phyloP scores from a whole-genome alignment of 1,140 invertebrate species.

The Platorchestia sp. region DNA sequence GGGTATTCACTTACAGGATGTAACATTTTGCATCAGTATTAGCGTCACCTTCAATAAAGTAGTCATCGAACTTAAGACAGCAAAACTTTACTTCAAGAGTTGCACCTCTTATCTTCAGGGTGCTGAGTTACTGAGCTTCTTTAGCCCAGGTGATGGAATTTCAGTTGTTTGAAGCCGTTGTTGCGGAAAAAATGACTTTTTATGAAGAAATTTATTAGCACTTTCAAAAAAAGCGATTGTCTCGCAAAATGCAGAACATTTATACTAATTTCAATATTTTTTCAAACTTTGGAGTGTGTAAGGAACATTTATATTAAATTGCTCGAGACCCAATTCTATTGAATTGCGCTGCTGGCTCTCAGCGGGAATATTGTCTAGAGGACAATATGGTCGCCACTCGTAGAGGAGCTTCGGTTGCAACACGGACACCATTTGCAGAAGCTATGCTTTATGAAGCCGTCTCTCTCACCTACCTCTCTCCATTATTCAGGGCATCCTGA shows the following conservation, averaged over 20 bases:
- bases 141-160: neutral
- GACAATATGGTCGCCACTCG: neutral
- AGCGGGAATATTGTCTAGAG: neutral
- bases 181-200: neutral
- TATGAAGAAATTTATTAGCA: neutral
- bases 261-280: neutral
- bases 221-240: neutral
- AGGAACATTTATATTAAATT: neutral
- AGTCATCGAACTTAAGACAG: too few relatives aligned
- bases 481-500: constrained; percentile 13
- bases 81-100: too few relatives aligned
- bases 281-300: neutral
- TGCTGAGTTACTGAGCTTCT: too few relatives aligned
- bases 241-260: neutral
- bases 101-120: too few relatives aligned
- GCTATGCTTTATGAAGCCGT: constrained; percentile 23
- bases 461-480: constrained; percentile 37
- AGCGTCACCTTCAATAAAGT: too few relatives aligned
- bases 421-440: neutral
- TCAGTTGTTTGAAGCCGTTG: neutral
- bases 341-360: neutral
- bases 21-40: too few relatives aligned
- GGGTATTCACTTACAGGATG: too few relatives aligned
- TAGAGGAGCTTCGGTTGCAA: neutral
- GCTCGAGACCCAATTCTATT: neutral